Evolutionary conservation across 2,113 vertebrate genomes (phyloP), one percentile per base, ranked within the genome.

Genomic region (Archocentrus centrarchus): DNA sequence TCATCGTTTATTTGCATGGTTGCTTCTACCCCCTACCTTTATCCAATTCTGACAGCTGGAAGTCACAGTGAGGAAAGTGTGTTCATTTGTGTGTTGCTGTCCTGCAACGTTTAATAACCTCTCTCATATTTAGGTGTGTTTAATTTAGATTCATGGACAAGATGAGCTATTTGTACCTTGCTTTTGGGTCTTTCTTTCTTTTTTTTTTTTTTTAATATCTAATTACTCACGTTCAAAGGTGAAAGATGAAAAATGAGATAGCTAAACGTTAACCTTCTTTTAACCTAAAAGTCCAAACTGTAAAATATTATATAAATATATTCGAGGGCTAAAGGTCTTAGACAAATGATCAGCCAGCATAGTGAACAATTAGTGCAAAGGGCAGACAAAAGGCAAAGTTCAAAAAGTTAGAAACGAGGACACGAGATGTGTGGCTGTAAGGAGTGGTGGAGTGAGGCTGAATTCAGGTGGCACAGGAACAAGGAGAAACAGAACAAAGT

Each of bases 121-220:
- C n/a, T 66, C 60, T 86, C 77, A 86, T 84, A 86, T 88, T 82
- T 79, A 63, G 77, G 64, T 79, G 86, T 90, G 27, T 27, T 79
- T 87, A 91, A 91, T 87, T 91, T 87, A 90, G 90, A 84, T 64
- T 63, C 80, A 50, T 2, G 15, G 14, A 50, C 14, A 50, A 15
- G 13, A 50, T 15, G 41, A 50, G 14, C 11, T 17, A 50, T 5
- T 47, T 15, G 14, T 13, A 47, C 11, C 13, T 14, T 47, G 3
- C 13, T 47, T 13, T 47, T 3, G 44, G 44, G 47, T 50, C 35
- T 35, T 35, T 35, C 6, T 35, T 35, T n/a, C n/a, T 6, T 7
- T 35, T 35, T 35, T 2, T 7, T 35, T 39, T 39, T 10, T 39
- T 50, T 24, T 18, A 17, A 30, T 0, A 1, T 44, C 64, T 30